These are phyloP conservation scores for Telenomus remus DNA, from an alignment of 1,140 invertebrate genomes.

Conservation along the genomic window DNA sequence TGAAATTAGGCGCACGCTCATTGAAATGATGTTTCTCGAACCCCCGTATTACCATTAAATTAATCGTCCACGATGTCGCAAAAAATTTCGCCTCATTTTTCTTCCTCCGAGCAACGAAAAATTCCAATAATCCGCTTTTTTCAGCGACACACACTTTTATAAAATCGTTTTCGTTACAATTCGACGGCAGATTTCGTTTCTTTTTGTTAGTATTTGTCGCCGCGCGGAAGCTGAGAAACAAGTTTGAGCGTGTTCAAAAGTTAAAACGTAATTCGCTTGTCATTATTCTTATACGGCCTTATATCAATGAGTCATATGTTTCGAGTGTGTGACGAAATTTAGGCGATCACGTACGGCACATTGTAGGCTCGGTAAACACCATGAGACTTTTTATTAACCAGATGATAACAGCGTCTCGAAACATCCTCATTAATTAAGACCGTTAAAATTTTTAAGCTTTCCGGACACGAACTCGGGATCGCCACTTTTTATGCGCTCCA, in stretches of 20 bases:
- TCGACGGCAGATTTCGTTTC: no score
- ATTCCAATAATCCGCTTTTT: not conserved
- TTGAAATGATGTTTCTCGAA: slow-evolving; percentile 16
- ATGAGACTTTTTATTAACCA: slow-evolving; percentile 47
- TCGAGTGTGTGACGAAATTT: slow-evolving; percentile 43
- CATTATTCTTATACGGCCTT: slow-evolving; percentile 37
- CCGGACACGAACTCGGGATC: slow-evolving; percentile 10
- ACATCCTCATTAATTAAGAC: slow-evolving; percentile 51
- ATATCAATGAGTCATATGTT: slow-evolving; percentile 50
- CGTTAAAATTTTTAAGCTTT: slow-evolving; percentile 46
- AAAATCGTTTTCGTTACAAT: slow-evolving; percentile 26
- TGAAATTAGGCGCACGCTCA: slow-evolving; percentile 28
- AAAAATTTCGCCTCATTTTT: not conserved
- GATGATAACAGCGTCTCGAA: slow-evolving; percentile 45
- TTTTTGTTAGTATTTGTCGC: not conserved
- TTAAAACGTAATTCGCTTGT: slow-evolving; percentile 49
- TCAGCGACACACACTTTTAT: not conserved
- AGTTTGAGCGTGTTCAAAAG: slow-evolving; percentile 46
- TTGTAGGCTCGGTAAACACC: slow-evolving; percentile 37
- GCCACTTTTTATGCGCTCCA: not conserved
- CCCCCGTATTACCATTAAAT: not conserved
- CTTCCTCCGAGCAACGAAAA: not conserved
- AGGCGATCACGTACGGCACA: slow-evolving; percentile 39
- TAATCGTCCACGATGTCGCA: not conserved
- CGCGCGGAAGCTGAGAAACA: slow-evolving; percentile 37